Evolutionary conservation across 2,797 vertebrate genomes (phyloP), one percentile per base, ranked within the genome.

Genomic region (Podargus strigoides): DNA sequence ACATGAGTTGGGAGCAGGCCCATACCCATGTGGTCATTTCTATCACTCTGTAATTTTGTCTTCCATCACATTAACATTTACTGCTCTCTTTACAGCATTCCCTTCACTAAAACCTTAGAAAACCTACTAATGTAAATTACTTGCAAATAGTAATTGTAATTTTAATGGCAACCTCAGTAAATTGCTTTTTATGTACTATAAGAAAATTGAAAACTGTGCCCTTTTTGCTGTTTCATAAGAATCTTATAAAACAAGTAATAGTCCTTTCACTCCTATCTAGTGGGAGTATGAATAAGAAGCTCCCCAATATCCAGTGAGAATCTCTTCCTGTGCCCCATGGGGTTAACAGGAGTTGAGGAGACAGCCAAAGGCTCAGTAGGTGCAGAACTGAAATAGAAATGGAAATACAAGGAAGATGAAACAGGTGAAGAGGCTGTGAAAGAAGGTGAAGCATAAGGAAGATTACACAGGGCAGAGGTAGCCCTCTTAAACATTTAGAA

Each of bases 31-130:
- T 66, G 73, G 87, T 82, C 79, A 91, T 36, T 47, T 84, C 70
- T 81, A 39, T 63, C 42, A 30, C 80, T 88, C 50, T 39, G 56
- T 47, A 90, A 66, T 90, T 91, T 93, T 94, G 30, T 34, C 39
- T 95, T 95, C 46, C 59, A 73, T 92, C 47, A 53, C 74, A 63
- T 96, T 90, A 92, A 63, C 76, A 73, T 96, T 95, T 95, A 84
- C 87, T 10, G 23, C 82, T 86, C 50, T 86, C 42, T 90, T 94
- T 88, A 67, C 63, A 88, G 55, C 80, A 53, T 62, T 94, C 30
- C 39, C 44, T 91, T 80, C 62, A 34, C 85, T 91, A 56, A 78
- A 87, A 16, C 37, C 42, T 34, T 62, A 42, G 74, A 91, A 96
- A 95, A 83, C 50, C 72, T 84, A 63, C 60, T 76, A 91, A 86